These are phyloP conservation scores for Isurus oxyrinchus DNA, from an alignment of 2,113 vertebrate species.

Conservation along the genomic window DNA sequence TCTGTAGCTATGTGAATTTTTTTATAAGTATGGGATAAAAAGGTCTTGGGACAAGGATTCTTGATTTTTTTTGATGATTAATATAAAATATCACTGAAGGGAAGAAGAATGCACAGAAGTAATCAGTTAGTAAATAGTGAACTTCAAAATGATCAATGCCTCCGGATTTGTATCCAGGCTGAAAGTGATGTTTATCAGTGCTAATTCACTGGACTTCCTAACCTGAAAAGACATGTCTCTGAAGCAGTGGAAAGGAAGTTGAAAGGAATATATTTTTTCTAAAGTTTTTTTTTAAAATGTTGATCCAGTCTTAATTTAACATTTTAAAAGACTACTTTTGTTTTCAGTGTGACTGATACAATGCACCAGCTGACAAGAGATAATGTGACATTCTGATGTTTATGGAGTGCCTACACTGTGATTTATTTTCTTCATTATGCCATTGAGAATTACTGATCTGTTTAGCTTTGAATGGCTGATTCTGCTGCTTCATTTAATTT, in stretches of 20 bases:
- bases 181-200: background rate
- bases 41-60: background rate
- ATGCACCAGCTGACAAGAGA: background rate
- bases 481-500: slow-evolving; percentile 63
- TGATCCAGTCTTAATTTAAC: background rate
- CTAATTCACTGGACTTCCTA: background rate
- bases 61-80: background rate
- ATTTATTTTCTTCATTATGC: slow-evolving; percentile 48
- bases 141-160: background rate
- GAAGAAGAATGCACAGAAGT: background rate
- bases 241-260: background rate
- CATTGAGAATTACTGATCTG: slow-evolving; percentile 59
- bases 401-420: slow-evolving; percentile 57
- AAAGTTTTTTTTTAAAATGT: background rate
- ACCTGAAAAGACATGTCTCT: background rate
- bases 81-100: background rate
- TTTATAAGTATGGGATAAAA: background rate
- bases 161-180: background rate
- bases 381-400: slow-evolving; percentile 39
- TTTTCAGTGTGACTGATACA: background rate
- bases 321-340: background rate
- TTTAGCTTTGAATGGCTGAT: slow-evolving; percentile 55
- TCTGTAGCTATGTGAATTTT: background rate
- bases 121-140: background rate
- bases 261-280: background rate